phyloP scores from a whole-genome alignment of 2,888 invertebrate genomes.

The Apoda limacodes region DNA sequence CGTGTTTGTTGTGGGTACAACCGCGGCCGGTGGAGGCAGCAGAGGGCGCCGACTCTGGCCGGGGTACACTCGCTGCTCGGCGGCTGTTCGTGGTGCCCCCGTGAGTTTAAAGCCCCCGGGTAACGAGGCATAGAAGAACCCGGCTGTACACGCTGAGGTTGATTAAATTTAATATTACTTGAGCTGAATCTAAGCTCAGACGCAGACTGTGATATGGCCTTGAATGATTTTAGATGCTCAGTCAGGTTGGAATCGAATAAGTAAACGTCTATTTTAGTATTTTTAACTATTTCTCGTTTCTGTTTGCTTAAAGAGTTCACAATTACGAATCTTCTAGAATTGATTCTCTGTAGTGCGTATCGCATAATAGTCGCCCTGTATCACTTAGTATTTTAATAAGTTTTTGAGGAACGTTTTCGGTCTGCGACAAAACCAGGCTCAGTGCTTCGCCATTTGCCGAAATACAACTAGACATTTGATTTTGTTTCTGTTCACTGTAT shows the following conservation, averaged over 20 bases:
- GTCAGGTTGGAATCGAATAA: slow-evolving; percentile 9
- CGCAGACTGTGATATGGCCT: slow-evolving; percentile 7
- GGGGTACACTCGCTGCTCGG: slow-evolving; percentile 9
- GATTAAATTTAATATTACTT: not conserved
- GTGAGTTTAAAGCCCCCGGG: slow-evolving; percentile 5
- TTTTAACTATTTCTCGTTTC: slow-evolving; percentile 7
- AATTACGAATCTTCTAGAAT: slow-evolving; percentile 7
- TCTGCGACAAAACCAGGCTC: slow-evolving; percentile 3
- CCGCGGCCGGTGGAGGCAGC: slow-evolving; percentile 1
- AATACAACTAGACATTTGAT: slow-evolving; percentile 13
- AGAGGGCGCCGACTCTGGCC: slow-evolving; percentile 1
- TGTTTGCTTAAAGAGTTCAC: slow-evolving; percentile 11
- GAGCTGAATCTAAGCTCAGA: slow-evolving; percentile 4
- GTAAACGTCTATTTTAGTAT: slow-evolving; percentile 9
- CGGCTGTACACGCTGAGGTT: not conserved
- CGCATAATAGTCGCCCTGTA: slow-evolving; percentile 17
- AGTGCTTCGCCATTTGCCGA: slow-evolving; percentile 13
- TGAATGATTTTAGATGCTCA: slow-evolving; percentile 11
- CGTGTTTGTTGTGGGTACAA: slow-evolving; percentile 5
- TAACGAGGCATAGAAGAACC: not conserved
- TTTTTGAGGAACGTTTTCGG: slow-evolving; percentile 4
- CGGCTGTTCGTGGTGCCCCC: slow-evolving; percentile 7
- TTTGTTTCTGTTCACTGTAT: slow-evolving; percentile 13
- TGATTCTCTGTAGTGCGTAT: slow-evolving; percentile 12
- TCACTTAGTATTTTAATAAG: slow-evolving; percentile 12